phyloP scores from a whole-genome alignment of 2,113 vertebrate genomes.

The Cacatua alba region DNA sequence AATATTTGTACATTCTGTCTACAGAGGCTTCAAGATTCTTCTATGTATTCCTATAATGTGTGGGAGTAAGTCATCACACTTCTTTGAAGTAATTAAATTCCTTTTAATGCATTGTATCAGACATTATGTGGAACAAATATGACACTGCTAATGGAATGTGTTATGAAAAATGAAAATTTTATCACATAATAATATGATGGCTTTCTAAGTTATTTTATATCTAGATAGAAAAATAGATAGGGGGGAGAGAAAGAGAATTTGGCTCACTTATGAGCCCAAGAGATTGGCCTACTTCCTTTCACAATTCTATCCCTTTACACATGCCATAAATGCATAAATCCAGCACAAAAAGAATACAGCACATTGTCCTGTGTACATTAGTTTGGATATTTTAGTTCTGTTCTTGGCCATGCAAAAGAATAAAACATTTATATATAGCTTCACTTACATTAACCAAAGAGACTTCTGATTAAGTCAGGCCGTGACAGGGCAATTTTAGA shows the following conservation, averaged over 20 bases:
- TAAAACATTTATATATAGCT: background rate
- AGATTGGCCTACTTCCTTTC: background rate
- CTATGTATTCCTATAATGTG: background rate
- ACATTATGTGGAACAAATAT: background rate
- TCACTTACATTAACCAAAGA: background rate
- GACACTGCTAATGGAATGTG: background rate
- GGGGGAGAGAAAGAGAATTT: background rate
- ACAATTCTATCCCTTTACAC: background rate
- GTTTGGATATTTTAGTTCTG: background rate
- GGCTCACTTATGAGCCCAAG: background rate
- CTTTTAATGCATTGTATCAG: background rate
- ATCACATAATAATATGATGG: background rate
- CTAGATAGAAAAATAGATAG: background rate
- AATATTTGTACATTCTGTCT: background rate
- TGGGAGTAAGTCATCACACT: background rate
- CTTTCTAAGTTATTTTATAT: background rate
- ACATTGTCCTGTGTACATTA: background rate
- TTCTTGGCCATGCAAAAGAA: background rate
- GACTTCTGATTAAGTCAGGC: background rate
- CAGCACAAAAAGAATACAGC: background rate
- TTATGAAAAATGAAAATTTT: background rate
- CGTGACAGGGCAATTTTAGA: background rate
- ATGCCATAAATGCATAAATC: background rate
- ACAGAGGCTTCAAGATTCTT: background rate
- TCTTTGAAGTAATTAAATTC: background rate